These are phyloP conservation scores for Nasua narica DNA, from an alignment of 2,797 vertebrate species.

Conservation along the genomic window DNA sequence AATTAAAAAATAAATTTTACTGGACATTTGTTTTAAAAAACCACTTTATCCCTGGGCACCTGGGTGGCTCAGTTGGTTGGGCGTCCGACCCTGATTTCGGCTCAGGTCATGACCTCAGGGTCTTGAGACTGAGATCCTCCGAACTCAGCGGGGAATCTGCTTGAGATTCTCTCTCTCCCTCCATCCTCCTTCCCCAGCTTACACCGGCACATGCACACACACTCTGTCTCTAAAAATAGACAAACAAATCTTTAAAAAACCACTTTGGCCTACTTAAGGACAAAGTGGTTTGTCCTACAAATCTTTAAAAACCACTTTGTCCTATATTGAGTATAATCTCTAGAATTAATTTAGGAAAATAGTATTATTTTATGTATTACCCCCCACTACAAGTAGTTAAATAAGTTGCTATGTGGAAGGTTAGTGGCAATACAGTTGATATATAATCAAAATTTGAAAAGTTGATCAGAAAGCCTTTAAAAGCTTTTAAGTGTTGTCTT, in stretches of 20 bases:
- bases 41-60: not conserved
- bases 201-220: not conserved
- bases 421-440: not conserved
- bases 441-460: not conserved
- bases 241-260: not conserved
- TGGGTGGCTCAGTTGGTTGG: not conserved
- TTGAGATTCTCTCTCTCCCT: not conserved
- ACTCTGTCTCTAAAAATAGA: not conserved
- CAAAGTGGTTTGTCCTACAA: too few relatives aligned
- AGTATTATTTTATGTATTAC: not conserved
- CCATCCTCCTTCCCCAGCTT: not conserved
- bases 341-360: not conserved
- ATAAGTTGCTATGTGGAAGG: not conserved
- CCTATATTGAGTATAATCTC: not conserved
- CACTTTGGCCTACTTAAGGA: not conserved
- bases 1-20: not conserved
- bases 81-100: not conserved
- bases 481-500: not conserved
- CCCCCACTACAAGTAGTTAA: not conserved
- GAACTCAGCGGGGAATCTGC: not conserved
- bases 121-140: not conserved
- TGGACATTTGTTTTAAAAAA: not conserved
- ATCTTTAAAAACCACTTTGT: too few relatives aligned
- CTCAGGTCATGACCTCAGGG: not conserved
- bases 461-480: not conserved